Evolutionary conservation across 2,888 invertebrate genomes (phyloP).

Genomic region (Melanostoma scalare): DNA sequence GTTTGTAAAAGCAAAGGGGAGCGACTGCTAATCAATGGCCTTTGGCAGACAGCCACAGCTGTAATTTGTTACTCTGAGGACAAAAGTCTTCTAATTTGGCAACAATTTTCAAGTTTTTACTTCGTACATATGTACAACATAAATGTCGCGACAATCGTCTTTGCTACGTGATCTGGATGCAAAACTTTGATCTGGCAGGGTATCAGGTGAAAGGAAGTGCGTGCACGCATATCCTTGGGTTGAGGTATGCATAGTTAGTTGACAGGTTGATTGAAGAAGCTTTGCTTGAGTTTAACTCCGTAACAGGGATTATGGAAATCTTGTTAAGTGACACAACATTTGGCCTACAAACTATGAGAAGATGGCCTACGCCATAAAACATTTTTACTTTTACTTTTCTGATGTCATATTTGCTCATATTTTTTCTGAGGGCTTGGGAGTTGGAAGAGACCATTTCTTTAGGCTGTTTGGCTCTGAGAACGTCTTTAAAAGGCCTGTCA

Average conservation of each 20-base stretch:
- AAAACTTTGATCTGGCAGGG: background rate
- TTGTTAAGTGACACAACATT: no score
- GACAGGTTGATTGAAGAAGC: slow-evolving; percentile 11
- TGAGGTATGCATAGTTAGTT: slow-evolving; percentile 4
- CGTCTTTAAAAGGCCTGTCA: no score
- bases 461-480: no score
- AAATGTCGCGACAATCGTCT: no score
- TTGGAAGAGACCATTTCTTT: no score
- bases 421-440: no score
- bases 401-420: no score
- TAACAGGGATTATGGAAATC: no score
- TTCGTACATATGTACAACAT: background rate
- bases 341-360: no score
- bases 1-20: background rate
- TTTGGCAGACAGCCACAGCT: slow-evolving; percentile 23
- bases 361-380: no score
- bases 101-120: slow-evolving; percentile 39
- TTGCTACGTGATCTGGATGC: slow-evolving; percentile 11
- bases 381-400: no score
- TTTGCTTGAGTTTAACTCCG: background rate
- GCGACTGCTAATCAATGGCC: slow-evolving; percentile 16
- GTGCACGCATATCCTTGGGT: background rate
- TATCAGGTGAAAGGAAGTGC: slow-evolving; percentile 32
- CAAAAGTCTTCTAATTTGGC: slow-evolving; percentile 54
- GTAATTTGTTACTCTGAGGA: slow-evolving; percentile 55